phyloP scores from a whole-genome alignment of 2,113 vertebrate genomes.

The Thryonomys swinderianus region DNA sequence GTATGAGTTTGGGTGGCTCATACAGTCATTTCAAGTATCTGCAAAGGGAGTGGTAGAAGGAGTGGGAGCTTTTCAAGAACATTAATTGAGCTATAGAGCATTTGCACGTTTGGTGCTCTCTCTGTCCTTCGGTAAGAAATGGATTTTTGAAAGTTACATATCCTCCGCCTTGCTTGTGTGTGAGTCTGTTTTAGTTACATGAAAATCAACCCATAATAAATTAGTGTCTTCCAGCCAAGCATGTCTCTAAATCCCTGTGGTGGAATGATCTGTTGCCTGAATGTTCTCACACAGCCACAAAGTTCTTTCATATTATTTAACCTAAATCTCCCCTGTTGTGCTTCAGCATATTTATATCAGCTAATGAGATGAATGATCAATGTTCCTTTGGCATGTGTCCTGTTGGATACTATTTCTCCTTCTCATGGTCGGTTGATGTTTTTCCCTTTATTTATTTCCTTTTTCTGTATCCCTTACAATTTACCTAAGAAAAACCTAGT shows the following conservation, averaged over 20 bases:
- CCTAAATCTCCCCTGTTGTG: slow-evolving; percentile 8
- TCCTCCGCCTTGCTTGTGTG: slow-evolving; percentile 42
- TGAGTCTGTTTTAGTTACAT: slow-evolving; percentile 67
- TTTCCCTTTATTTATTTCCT: accelerated
- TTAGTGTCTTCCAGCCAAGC: slow-evolving; percentile 52
- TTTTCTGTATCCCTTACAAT: not conserved
- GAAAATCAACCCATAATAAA: slow-evolving; percentile 65
- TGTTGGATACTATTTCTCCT: not conserved
- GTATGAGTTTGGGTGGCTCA: not conserved
- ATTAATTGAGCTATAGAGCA: not conserved
- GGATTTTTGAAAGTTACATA: slow-evolving; percentile 48
- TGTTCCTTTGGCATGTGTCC: not conserved
- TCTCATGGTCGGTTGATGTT: not conserved
- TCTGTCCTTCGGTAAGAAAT: slow-evolving; percentile 41
- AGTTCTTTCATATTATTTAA: slow-evolving; percentile 44
- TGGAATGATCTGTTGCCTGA: slow-evolving; percentile 19
- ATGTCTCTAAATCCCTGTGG: slow-evolving; percentile 52
- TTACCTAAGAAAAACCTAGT: not conserved
- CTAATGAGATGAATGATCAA: slow-evolving; percentile 44
- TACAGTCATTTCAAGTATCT: not conserved
- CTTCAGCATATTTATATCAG: slow-evolving; percentile 1
- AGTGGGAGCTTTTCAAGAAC: slow-evolving; percentile 27
- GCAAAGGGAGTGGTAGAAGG: not conserved
- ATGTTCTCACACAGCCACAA: not conserved
- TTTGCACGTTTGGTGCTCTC: slow-evolving; percentile 27